A percentile compares a stretch with the other conserved stretches of the same genome.
phyloP scores from a whole-genome alignment of 2,888 invertebrate species.

The Yponomeuta plumbellus region DNA sequence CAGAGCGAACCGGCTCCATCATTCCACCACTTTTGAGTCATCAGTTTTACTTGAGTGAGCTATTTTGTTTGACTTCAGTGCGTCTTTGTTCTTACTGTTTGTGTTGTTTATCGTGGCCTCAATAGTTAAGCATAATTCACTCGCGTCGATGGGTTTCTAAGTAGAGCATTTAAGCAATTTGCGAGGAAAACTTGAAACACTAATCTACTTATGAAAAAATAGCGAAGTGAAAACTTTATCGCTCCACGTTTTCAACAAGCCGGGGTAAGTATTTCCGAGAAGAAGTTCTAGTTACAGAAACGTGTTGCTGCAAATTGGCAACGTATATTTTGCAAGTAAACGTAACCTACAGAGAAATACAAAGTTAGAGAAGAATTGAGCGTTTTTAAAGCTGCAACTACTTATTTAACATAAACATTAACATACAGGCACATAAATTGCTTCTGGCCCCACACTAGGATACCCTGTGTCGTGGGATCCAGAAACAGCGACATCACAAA shows the following conservation, averaged over 20 bases:
- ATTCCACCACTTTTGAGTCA: conserved; percentile 43
- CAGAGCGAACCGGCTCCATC: conserved; percentile 52
- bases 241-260: conserved; percentile 6
- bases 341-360: neutral
- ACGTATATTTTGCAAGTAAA: conserved; percentile 24
- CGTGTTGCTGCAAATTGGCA: conserved; percentile 30
- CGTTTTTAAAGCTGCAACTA: neutral
- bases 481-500: no score
- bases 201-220: neutral
- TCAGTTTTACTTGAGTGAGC: conserved; percentile 27
- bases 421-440: no score
- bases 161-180: neutral
- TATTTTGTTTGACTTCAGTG: conserved; percentile 19
- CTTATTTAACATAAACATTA: no score
- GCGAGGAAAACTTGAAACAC: neutral
- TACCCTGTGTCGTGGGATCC: no score
- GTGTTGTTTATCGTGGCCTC: conserved; percentile 29
- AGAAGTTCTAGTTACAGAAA: conserved; percentile 29
- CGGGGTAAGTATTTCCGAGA: conserved; percentile 38
- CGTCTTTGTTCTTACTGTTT: neutral
- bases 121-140: conserved; percentile 12
- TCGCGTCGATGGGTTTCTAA: neutral
- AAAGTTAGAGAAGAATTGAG: neutral
- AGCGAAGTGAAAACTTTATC: conserved; percentile 6
- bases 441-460: no score